phyloP scores from a whole-genome alignment of 2,113 vertebrate genomes.

The Columba janthina region DNA sequence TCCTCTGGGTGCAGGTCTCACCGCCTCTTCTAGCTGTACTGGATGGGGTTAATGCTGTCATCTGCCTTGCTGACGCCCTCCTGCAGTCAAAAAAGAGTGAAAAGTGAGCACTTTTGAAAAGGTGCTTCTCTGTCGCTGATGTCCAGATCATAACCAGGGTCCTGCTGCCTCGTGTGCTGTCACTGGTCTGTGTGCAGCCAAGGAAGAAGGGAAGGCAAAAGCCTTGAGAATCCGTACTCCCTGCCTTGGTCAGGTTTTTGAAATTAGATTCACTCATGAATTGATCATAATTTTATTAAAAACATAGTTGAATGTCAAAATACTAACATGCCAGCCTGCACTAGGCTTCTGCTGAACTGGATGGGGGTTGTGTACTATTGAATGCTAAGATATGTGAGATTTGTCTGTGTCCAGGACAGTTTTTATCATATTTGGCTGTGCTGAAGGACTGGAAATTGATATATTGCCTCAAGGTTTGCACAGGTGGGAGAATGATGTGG shows the following conservation, averaged over 20 bases:
- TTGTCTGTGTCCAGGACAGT: neutral
- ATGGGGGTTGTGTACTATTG: neutral
- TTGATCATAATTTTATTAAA: neutral
- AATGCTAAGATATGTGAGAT: neutral
- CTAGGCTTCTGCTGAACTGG: neutral
- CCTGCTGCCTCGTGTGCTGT: neutral
- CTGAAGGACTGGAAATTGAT: neutral
- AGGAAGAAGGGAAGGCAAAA: neutral
- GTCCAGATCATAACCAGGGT: neutral
- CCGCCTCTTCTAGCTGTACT: neutral
- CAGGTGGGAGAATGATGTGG: constrained; percentile 19
- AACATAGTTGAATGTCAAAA: neutral
- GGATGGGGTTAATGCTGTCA: neutral
- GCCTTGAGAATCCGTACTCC: neutral
- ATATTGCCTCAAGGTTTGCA: constrained; percentile 16
- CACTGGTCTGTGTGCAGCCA: neutral
- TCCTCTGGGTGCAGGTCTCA: neutral
- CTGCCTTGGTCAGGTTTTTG: neutral
- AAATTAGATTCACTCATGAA: neutral
- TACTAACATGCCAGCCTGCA: neutral
- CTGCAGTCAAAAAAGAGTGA: neutral
- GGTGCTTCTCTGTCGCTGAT: rapidly evolving
- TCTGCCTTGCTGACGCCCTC: neutral
- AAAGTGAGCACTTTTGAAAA: neutral
- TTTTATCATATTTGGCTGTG: neutral